phyloP scores from a whole-genome alignment of 2,113 vertebrate species.

The Speoplatyrhinus poulsoni region DNA sequence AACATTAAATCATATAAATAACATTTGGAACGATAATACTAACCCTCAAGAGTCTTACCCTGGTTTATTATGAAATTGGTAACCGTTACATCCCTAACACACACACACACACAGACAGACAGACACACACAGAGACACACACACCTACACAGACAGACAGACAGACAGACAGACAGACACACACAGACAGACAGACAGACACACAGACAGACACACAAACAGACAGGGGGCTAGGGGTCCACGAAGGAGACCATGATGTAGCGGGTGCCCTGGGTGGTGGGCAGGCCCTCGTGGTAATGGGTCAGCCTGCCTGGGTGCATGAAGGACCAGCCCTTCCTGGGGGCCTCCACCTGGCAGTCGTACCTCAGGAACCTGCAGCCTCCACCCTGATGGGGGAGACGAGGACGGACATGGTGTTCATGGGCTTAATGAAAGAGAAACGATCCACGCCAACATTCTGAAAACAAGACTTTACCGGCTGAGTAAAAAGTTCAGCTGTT shows the following conservation, averaged over 20 bases:
- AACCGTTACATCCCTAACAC: too few relatives aligned
- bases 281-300: slow-evolving; percentile 89
- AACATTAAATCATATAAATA: too few relatives aligned
- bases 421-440: neutral
- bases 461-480: too few relatives aligned
- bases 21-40: too few relatives aligned
- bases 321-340: slow-evolving; percentile 87
- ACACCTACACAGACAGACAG: slow-evolving; percentile 19
- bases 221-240: slow-evolving; percentile 74
- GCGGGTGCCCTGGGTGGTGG: slow-evolving; percentile 82
- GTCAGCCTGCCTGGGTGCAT: slow-evolving; percentile 89
- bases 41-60: too few relatives aligned
- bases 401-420: neutral
- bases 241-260: slow-evolving; percentile 95
- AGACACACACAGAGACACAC: slow-evolving; percentile 9
- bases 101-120: neutral
- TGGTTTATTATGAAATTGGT: too few relatives aligned
- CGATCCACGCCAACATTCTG: too few relatives aligned
- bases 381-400: slow-evolving; percentile 74
- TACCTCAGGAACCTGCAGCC: slow-evolving; percentile 88
- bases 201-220: slow-evolving; percentile 10
- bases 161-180: neutral
- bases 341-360: slow-evolving; percentile 81
- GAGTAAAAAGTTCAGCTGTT: too few relatives aligned
- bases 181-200: neutral